These are phyloP conservation scores for Hemistola chrysoprasaria DNA, from an alignment of 2,888 invertebrate species.

Conservation along the genomic window DNA sequence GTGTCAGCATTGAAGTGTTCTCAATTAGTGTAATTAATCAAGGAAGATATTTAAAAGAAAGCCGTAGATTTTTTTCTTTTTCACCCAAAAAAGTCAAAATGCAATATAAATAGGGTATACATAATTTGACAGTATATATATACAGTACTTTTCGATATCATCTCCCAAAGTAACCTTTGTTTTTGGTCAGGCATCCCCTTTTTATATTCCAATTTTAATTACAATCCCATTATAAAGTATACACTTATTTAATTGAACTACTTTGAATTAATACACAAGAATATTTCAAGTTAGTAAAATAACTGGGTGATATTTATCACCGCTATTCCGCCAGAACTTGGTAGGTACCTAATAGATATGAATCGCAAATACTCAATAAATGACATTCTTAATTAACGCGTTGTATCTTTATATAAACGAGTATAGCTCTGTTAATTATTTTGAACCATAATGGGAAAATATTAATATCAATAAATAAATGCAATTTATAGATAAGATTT, in stretches of 20 bases:
- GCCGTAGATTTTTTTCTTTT: too few relatives aligned
- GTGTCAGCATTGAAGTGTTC: too few relatives aligned
- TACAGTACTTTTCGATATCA: too few relatives aligned
- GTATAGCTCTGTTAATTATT: background rate
- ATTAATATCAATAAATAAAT: conserved; percentile 1
- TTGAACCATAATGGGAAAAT: background rate
- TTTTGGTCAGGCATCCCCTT: too few relatives aligned
- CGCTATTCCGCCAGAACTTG: conserved; percentile 15
- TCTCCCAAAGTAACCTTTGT: too few relatives aligned
- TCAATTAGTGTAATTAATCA: too few relatives aligned
- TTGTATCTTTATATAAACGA: conserved; percentile 5
- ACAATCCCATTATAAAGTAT: conserved; percentile 23
- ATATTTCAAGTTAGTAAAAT: conserved; percentile 30
- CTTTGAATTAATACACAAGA: conserved; percentile 38
- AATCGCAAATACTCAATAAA: conserved; percentile 20
- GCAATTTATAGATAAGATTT: too few relatives aligned
- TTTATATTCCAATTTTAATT: too few relatives aligned
- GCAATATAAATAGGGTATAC: too few relatives aligned
- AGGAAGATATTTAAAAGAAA: too few relatives aligned
- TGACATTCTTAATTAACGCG: conserved; percentile 19
- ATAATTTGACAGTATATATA: too few relatives aligned
- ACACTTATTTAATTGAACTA: conserved; percentile 42
- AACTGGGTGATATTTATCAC: conserved; percentile 27
- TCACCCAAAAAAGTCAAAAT: too few relatives aligned
- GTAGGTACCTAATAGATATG: conserved; percentile 4